These are phyloP conservation scores for Nomia melanderi DNA, from an alignment of 1,140 invertebrate genomes.

Conservation along the genomic window DNA sequence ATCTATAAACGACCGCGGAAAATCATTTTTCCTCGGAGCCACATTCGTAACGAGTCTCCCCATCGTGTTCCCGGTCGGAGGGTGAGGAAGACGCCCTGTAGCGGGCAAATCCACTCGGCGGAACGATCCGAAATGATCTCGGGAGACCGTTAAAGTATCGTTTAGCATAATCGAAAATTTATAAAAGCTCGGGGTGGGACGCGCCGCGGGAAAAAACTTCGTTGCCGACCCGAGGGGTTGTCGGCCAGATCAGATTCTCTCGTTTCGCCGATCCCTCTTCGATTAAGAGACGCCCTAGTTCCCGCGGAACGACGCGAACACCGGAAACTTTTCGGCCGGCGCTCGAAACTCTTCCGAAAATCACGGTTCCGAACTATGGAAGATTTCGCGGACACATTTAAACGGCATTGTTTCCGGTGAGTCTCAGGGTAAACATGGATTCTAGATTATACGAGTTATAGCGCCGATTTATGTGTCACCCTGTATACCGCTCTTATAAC, in stretches of 20 bases:
- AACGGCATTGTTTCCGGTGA: too few species aligned
- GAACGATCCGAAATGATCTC: slow-evolving; percentile 1
- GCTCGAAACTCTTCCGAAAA: too few species aligned
- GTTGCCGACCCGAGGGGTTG: neutral
- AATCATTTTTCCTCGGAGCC: too few species aligned
- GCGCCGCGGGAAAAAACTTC: neutral
- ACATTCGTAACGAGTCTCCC: neutral
- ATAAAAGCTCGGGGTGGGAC: slow-evolving; percentile 7
- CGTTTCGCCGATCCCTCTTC: slow-evolving; percentile 9
- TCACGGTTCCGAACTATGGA: too few species aligned
- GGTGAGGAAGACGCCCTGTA: too few species aligned
- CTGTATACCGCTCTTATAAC: too few species aligned
- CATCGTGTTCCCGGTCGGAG: neutral
- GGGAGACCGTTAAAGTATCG: slow-evolving; percentile 8
- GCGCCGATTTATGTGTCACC: too few species aligned
- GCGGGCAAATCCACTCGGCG: neutral
- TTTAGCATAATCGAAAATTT: slow-evolving; percentile 41
- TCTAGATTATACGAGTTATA: too few species aligned
- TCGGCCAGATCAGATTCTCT: neutral
- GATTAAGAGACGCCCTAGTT: neutral
- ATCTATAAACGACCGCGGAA: too few species aligned
- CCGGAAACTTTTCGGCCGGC: too few species aligned
- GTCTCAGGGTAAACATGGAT: too few species aligned
- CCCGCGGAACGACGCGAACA: neutral
- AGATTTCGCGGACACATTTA: too few species aligned